Evolutionary conservation across 2,113 vertebrate genomes (phyloP).

Genomic region (Noctilio leporinus): DNA sequence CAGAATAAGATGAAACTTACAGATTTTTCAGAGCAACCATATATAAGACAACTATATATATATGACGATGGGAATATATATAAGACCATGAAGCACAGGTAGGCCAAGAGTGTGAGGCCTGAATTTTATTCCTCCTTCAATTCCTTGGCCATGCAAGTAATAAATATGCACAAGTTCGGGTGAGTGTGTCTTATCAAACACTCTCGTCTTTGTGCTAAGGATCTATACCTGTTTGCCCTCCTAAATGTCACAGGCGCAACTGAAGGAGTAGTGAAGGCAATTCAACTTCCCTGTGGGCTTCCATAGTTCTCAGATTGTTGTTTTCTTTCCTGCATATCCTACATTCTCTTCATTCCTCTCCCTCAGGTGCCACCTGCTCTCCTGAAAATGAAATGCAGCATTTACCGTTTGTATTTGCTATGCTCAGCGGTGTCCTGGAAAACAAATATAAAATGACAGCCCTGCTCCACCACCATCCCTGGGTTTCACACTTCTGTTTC

Average conservation of each 20-base stretch:
- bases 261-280: neutral
- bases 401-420: constrained; percentile 47
- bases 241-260: neutral
- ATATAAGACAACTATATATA: neutral
- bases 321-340: neutral
- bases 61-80: too few relatives aligned
- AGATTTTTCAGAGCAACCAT: neutral
- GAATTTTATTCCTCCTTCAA: neutral
- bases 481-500: constrained; percentile 49
- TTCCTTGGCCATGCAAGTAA: neutral
- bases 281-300: neutral
- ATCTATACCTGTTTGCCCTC: neutral
- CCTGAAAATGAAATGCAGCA: constrained; percentile 7
- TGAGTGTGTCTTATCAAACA: neutral
- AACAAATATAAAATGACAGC: constrained; percentile 51
- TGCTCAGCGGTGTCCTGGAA: constrained; percentile 47
- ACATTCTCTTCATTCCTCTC: neutral
- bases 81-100: neutral
- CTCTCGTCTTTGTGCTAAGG: neutral
- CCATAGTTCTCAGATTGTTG: neutral
- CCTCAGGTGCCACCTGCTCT: constrained; percentile 30
- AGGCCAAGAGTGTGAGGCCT: neutral
- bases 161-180: neutral
- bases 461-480: constrained; percentile 9
- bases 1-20: neutral